These are phyloP conservation scores for Aquatica leii DNA, from an alignment of 2,888 invertebrate genomes.

Conservation along the genomic window DNA sequence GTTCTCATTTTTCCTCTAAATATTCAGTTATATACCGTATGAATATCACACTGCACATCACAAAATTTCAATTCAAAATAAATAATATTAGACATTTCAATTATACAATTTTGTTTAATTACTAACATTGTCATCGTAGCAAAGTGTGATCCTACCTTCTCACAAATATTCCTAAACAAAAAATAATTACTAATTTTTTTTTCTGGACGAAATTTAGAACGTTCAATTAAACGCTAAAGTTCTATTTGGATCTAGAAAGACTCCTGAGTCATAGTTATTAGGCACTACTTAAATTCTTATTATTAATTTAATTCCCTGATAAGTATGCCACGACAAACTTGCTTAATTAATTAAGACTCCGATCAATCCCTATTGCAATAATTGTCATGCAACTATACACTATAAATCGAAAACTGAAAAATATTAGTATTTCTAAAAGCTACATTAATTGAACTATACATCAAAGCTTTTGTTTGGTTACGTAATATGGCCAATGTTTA, in stretches of 20 bases:
- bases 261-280: constrained; percentile 3
- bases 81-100: constrained; percentile 4
- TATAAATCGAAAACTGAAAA: no score
- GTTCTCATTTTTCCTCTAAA: constrained; percentile 9
- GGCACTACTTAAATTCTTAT: constrained; percentile 11
- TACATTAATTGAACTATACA: no score
- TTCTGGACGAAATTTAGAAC: constrained; percentile 3
- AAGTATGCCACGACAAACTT: not conserved
- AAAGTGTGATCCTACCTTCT: no score
- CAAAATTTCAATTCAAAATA: constrained; percentile 40
- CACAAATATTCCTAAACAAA: no score
- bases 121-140: not conserved
- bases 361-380: no score
- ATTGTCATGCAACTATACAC: no score
- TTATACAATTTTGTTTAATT: not conserved
- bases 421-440: no score
- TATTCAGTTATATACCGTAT: constrained; percentile 23
- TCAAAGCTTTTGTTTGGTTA: no score
- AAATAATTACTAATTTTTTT: constrained; percentile 4
- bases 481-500: no score
- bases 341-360: no score
- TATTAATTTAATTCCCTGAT: constrained; percentile 6
- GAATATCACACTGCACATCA: constrained; percentile 47
- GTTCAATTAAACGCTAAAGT: not conserved
- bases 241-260: not conserved